phyloP scores from a whole-genome alignment of 2,888 invertebrate genomes.

The Emmelina monodactyla region DNA sequence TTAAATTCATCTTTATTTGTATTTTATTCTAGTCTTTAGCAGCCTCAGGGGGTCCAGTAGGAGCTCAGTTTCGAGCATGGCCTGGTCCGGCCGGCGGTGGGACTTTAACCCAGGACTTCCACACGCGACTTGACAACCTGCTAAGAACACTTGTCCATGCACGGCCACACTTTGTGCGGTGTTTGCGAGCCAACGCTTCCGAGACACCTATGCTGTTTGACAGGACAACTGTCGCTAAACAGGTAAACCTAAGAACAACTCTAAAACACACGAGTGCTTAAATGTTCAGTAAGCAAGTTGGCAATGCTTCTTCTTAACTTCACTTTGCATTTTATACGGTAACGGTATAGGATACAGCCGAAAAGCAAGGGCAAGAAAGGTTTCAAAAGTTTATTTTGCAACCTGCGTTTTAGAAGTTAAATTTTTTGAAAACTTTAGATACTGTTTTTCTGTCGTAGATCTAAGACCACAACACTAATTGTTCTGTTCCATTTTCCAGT shows the following conservation, averaged over 20 bases:
- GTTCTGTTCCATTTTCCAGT: too few species aligned
- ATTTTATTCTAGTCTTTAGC: constrained; percentile 62
- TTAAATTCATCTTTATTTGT: neutral
- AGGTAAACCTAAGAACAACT: too few species aligned
- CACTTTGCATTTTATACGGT: too few species aligned
- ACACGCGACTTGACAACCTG: constrained; percentile 90
- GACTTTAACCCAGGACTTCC: constrained; percentile 95
- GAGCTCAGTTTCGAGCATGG: constrained; percentile 85
- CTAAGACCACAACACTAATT: neutral
- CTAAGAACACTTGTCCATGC: constrained; percentile 91
- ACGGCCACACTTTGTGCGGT: constrained; percentile 92
- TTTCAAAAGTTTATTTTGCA: too few species aligned
- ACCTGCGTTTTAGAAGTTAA: too few species aligned
- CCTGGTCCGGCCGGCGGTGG: constrained; percentile 79
- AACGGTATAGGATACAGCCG: too few species aligned
- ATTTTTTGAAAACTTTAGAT: neutral
- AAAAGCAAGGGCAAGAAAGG: too few species aligned
- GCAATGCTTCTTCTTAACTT: too few species aligned
- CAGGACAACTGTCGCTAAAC: constrained; percentile 81
- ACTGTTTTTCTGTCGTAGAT: too few species aligned
- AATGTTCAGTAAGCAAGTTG: too few species aligned
- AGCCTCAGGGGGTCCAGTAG: constrained; percentile 66
- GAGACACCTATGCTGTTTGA: constrained; percentile 88
- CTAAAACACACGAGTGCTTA: too few species aligned
- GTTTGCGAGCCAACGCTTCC: constrained; percentile 85